Evolutionary conservation across 2,888 invertebrate species (phyloP).

Genomic region (Brachylomia viminalis): DNA sequence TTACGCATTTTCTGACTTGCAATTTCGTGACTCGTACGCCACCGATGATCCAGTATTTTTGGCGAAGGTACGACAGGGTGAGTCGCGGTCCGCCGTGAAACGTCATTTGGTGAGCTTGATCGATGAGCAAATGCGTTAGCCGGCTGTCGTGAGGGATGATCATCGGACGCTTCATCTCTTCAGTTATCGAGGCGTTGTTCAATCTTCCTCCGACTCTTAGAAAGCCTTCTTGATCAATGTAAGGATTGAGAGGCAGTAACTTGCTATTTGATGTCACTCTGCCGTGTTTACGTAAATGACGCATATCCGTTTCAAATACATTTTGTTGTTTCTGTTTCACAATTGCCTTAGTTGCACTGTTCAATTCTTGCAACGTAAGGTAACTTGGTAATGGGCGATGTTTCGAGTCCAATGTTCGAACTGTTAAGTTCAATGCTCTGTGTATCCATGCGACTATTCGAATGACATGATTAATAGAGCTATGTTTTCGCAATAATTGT

Average conservation of each 20-base stretch:
- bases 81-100: background rate
- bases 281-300: background rate
- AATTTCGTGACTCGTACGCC: background rate
- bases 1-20: slow-evolving; percentile 6
- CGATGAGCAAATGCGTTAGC: background rate
- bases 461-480: slow-evolving; percentile 3
- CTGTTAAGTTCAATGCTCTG: slow-evolving; percentile 1
- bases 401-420: slow-evolving; percentile 13
- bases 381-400: background rate
- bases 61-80: background rate
- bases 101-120: slow-evolving; percentile 9
- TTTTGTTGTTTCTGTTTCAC: slow-evolving; percentile 9
- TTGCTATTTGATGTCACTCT: background rate
- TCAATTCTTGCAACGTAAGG: slow-evolving; percentile 16
- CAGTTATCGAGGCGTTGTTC: background rate
- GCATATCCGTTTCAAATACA: background rate
- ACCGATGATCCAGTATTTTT: slow-evolving; percentile 4
- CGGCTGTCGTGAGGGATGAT: background rate
- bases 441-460: slow-evolving; percentile 17
- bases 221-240: slow-evolving; percentile 3
- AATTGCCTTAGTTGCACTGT: slow-evolving; percentile 9
- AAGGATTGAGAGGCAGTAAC: background rate
- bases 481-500: slow-evolving; percentile 1
- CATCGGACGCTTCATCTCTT: background rate
- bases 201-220: too few relatives aligned